Evolutionary conservation across 2,797 vertebrate genomes (phyloP), one percentile per base, ranked within the genome.

Genomic region (Avahi laniger): DNA sequence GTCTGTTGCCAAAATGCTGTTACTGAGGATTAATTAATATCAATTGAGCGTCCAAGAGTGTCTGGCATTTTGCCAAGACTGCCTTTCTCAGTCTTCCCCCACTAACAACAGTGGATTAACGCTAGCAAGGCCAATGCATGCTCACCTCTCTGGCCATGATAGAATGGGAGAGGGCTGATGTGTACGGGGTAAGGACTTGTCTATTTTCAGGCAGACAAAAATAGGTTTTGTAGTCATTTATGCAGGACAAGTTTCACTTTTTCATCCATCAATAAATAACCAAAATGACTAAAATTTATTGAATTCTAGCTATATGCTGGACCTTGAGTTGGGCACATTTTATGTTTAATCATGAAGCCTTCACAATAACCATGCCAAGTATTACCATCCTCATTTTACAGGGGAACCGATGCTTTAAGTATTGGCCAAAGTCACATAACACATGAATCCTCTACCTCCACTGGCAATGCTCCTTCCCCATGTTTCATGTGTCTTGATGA

Each of bases 11-110:
- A 96, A 96, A 94, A 94, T 85, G 72, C 84, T 86, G 92, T 90
- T 96, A 48, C 67, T 88, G 61, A 90, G 91, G 75, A 94, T 97
- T 95, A 97, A 97, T 97, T 97, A 97, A 87, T 84, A 96, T 86
- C 95, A 92, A 2, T 5, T 82, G 80, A 96, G 82, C 76, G 81
- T 75, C 80, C 35, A 57, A 81, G 72, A 46, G 65, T 48, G n/a
- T 59, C 89, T 93, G 96, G 89, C 80, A 48, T 84, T 85, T 93
- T 52, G 63, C 67, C 82, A 92, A 61, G 33, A 69, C 20, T 50
- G 30, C 15, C 57, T 52, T 95, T 89, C 81, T 86, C 69, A 82
- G 67, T 38, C n/a, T 57, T 78, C 2, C 5, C 33, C 13, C 57
- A 17, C 26, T 33, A 28, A 91, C 87, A 89, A 81, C 0, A 5